Base-by-base conservation (phyloP, 2,888 invertebrate species). In the Coleophora flavipennella region DNA sequence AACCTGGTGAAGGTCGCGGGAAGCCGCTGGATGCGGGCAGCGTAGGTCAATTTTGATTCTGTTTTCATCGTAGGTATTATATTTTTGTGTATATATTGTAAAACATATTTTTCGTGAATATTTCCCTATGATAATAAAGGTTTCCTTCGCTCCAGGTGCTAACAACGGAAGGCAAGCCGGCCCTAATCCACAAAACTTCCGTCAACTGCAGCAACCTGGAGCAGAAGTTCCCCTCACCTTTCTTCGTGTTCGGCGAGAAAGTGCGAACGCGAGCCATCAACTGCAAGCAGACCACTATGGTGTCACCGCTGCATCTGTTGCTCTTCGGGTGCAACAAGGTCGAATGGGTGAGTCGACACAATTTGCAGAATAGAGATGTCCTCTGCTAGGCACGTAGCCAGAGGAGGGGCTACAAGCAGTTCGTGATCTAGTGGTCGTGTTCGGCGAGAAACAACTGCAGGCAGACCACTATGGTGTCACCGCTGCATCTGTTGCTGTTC, bases 171-270 rank as follows among this genome's bases (percentile, higher is more conserved):
- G 94, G 96, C 40, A 97, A 96, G 67, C 91, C 94, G 0, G 99
- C 99, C 0, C 84, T 99, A 1, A 93, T 99, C 45, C 97, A 98
- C 80, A 99, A 98, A 76, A 95, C 96, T 0, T 99, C 98, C 0
- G 97, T 99, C 2, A 97, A 98, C 81, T 96, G 95, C 71, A 92
- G 91, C 55, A 94, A 93, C 65, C 81, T 89, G 37, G 93, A 93
- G 36, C 91, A 93, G 42, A 88, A 88, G 48, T 98, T 98, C 63
- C 93, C 94, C 0, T 97, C 94, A 48, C 99, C 99, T 0, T 92
- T 97, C 69, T 97, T 99, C 68, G 94, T 99, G 41, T 99, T 99
- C 72, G 97, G 98, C 0, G 99, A 99, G 83, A 99, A 99, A 87
- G 95, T 99, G 40, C 90, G 98, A 39, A 97, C 98, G 0, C 87